These are phyloP conservation scores for Heterohyrax brucei DNA, from an alignment of 2,797 vertebrate genomes.

Conservation along the genomic window DNA sequence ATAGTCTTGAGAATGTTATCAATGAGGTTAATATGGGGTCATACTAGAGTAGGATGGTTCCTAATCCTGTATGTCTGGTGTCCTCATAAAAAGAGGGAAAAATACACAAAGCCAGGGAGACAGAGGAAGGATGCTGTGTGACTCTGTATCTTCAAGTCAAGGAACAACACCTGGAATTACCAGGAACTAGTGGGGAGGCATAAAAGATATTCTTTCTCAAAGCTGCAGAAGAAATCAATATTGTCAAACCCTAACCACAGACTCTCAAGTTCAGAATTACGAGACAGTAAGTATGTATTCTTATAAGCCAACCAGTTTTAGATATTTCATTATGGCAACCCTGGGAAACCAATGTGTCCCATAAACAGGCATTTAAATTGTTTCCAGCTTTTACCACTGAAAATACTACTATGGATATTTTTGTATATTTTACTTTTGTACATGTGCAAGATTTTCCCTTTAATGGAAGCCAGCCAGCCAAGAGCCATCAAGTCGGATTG, in stretches of 20 bases:
- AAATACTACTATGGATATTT: constrained; percentile 18
- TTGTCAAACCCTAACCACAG: not conserved
- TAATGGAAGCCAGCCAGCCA: not conserved
- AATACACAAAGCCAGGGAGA: not conserved
- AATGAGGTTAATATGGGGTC: no score
- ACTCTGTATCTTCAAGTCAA: not conserved
- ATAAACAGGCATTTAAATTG: not conserved
- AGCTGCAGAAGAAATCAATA: not conserved
- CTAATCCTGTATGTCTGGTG: not conserved
- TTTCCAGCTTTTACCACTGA: not conserved
- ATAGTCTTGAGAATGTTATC: no score
- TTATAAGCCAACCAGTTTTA: not conserved
- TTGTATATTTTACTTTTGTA: not conserved
- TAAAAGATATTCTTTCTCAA: no score
- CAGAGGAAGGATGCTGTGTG: not conserved
- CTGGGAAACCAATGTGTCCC: no score
- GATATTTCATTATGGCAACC: not conserved
- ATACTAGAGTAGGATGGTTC: not conserved
- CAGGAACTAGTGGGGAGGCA: not conserved
- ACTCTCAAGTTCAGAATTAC: not conserved
- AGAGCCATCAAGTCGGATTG: no score
- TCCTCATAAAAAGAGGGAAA: not conserved
- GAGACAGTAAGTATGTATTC: not conserved
- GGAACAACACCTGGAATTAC: not conserved
- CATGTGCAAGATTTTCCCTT: not conserved